Percentiles rank a stretch among this genome's conserved stretches.
Evolutionary conservation across 2,888 invertebrate genomes (phyloP).

Genomic region (Andrena trimmerana): DNA sequence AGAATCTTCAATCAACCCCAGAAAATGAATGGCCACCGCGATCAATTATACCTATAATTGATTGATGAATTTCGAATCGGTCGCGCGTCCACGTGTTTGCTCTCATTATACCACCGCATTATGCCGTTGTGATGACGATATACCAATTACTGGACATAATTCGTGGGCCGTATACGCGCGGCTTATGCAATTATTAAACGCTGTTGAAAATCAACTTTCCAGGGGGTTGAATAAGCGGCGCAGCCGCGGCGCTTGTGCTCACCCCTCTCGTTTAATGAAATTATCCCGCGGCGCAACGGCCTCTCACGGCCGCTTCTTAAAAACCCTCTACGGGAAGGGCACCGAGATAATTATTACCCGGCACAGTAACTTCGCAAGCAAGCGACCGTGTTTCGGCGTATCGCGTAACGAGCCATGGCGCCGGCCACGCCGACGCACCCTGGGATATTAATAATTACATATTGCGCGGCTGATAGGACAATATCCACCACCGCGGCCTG

Average conservation of each 20-base stretch:
- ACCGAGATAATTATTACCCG: conserved; percentile 22
- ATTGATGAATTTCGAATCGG: conserved; percentile 2
- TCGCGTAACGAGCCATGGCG: background rate
- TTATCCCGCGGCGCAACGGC: conserved; percentile 1
- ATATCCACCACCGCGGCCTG: background rate
- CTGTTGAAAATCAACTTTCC: conserved; percentile 34
- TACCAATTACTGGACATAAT: conserved; percentile 36
- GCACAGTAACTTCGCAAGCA: conserved; percentile 2
- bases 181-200: conserved; percentile 41
- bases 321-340: background rate
- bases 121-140: conserved; percentile 26
- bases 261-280: conserved; percentile 6
- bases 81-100: conserved; percentile 15
- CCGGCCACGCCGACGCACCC: background rate
- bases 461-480: background rate
- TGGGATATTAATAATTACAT: conserved; percentile 14
- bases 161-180: background rate
- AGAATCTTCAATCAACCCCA: background rate
- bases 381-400: background rate
- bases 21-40: background rate
- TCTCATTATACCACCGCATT: conserved; percentile 20
- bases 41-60: background rate
- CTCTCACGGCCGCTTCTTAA: background rate
- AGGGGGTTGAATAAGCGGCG: background rate
- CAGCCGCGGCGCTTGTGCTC: background rate